A percentile compares a stretch with the other conserved stretches of the same genome.
phyloP scores from a whole-genome alignment of 2,113 vertebrate species.

The Anhinga rufa region DNA sequence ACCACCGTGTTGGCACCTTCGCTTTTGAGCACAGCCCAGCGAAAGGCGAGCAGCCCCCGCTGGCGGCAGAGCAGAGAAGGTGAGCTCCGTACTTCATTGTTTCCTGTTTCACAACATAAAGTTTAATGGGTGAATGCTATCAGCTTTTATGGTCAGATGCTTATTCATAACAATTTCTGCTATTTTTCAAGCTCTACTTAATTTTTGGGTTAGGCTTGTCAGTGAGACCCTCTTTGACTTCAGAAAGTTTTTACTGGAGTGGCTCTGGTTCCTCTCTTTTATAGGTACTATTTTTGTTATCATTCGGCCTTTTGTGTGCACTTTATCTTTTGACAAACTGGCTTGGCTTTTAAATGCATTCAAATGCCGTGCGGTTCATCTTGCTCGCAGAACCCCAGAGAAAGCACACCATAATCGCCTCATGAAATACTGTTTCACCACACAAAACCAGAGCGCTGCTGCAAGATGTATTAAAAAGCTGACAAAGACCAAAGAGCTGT shows the following conservation, averaged over 20 bases:
- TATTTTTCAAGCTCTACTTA: neutral
- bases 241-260: neutral
- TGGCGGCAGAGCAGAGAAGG: rapidly evolving
- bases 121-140: neutral
- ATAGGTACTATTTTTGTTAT: neutral
- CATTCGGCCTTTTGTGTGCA: rapidly evolving
- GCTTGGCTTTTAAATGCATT: neutral
- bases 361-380: neutral
- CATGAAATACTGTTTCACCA: neutral
- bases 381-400: rapidly evolving
- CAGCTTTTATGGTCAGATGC: neutral
- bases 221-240: neutral
- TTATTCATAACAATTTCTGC: neutral
- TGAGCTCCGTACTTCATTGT: neutral
- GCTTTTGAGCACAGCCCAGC: rapidly evolving
- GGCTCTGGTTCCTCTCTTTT: neutral
- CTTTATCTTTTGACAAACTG: neutral
- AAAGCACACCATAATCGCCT: rapidly evolving
- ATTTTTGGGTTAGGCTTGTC: neutral
- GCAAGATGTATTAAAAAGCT: rapidly evolving
- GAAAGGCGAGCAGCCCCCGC: rapidly evolving
- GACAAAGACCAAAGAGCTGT: neutral
- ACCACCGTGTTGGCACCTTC: rapidly evolving
- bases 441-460: neutral
- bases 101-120: neutral